Percentiles rank a stretch among this genome's conserved stretches.
Evolutionary conservation across 2,113 vertebrate species (phyloP).

Genomic region (Atractosteus spatula): DNA sequence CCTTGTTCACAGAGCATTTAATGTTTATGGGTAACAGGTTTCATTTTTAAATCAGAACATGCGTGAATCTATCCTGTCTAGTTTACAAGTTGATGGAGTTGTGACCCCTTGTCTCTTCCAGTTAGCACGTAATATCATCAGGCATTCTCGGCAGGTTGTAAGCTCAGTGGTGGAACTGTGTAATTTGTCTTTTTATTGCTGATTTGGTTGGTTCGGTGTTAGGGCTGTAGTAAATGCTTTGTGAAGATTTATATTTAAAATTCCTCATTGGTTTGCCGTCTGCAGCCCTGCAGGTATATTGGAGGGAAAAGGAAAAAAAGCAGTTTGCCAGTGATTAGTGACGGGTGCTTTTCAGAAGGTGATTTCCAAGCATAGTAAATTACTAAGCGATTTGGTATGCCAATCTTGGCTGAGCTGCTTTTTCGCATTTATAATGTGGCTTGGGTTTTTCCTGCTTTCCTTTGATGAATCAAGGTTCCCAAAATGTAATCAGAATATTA

Average conservation of each 20-base stretch:
- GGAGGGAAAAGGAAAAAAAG: background rate
- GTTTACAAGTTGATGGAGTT: too few species aligned
- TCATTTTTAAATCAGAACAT: too few species aligned
- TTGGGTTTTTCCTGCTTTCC: background rate
- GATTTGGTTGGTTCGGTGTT: too few species aligned
- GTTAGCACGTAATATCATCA: too few species aligned
- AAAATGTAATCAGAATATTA: background rate
- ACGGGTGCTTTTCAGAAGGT: background rate
- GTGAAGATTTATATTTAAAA: background rate
- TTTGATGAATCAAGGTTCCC: background rate
- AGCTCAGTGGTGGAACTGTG: too few species aligned
- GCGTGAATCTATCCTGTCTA: too few species aligned
- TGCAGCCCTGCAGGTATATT: background rate
- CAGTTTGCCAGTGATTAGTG: background rate
- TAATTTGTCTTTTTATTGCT: too few species aligned
- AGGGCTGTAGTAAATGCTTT: background rate
- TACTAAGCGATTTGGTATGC: background rate
- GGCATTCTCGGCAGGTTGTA: too few species aligned
- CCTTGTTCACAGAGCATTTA: too few species aligned
- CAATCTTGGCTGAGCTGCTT: slow-evolving; percentile 5
- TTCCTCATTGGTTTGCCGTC: background rate
- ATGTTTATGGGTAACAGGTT: too few species aligned
- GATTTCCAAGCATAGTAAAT: slow-evolving; percentile 6
- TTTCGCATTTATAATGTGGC: background rate
- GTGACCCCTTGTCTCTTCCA: too few species aligned